Conservation (phyloP, 1,140 invertebrate species). For the Magallana gigas region DNA sequence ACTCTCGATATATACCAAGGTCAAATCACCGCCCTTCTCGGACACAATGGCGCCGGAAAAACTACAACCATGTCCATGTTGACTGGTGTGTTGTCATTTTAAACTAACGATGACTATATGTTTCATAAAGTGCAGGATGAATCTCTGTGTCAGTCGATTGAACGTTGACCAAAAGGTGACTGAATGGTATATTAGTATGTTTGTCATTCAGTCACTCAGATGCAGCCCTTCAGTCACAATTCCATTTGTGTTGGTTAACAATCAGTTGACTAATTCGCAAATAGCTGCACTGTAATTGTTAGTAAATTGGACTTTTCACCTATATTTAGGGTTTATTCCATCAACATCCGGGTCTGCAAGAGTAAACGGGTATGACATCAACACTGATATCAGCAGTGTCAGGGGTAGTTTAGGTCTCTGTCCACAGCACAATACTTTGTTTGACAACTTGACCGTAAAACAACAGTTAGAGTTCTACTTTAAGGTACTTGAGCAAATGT, state of each 20-base stretch:
- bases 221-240: too few relatives aligned
- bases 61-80: slow-evolving; percentile 84
- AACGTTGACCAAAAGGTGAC: too few relatives aligned
- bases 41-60: slow-evolving; percentile 87
- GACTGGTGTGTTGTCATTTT: slow-evolving; percentile 81
- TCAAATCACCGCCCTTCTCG: slow-evolving; percentile 80
- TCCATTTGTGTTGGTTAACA: too few relatives aligned
- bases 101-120: background rate
- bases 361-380: slow-evolving; percentile 85
- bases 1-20: slow-evolving; percentile 78
- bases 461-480: slow-evolving; percentile 94
- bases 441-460: slow-evolving; percentile 91
- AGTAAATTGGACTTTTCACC: too few relatives aligned
- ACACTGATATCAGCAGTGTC: slow-evolving; percentile 80
- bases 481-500: slow-evolving; percentile 71
- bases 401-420: slow-evolving; percentile 90
- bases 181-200: too few relatives aligned
- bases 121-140: background rate
- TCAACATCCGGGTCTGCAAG: slow-evolving; percentile 85
- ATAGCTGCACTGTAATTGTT: too few relatives aligned
- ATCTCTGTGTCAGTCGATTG: too few relatives aligned
- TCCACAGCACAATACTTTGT: slow-evolving; percentile 96
- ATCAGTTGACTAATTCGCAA: too few relatives aligned
- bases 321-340: slow-evolving; percentile 84
- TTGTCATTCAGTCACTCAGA: too few relatives aligned